Conservation (phyloP, 2,888 invertebrate species). For the Meteorus colon region DNA sequence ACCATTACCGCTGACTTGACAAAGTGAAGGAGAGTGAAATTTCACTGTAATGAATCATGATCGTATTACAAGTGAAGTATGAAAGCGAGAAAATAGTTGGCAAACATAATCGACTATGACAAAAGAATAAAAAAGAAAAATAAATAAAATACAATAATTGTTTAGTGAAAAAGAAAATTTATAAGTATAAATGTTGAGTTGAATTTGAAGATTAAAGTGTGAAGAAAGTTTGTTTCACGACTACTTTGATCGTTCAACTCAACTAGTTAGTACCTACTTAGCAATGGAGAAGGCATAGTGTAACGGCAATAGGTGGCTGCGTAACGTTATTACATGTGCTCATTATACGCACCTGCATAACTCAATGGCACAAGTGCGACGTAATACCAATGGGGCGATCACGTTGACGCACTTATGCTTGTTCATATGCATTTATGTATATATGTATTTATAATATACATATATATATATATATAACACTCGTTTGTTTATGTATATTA, state of each 20-base stretch:
- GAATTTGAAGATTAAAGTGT: slow-evolving; percentile 26
- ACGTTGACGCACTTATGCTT: slow-evolving; percentile 29
- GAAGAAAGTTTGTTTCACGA: slow-evolving; percentile 29
- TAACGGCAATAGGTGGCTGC: slow-evolving; percentile 32
- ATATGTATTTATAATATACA: not conserved
- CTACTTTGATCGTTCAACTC: slow-evolving; percentile 24
- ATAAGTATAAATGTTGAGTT: not conserved
- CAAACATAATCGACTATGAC: slow-evolving; percentile 8
- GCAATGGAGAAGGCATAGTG: slow-evolving; percentile 24
- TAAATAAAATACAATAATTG: slow-evolving; percentile 25
- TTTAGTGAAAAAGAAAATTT: slow-evolving; percentile 14
- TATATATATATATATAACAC: not conserved
- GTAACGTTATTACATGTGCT: slow-evolving; percentile 43
- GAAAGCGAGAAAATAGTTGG: slow-evolving; percentile 38
- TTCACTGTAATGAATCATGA: slow-evolving; percentile 39
- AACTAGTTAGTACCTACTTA: slow-evolving; percentile 39
- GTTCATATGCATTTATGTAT: slow-evolving; percentile 8
- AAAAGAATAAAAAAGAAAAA: not conserved
- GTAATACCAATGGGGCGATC: slow-evolving; percentile 38
- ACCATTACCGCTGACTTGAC: slow-evolving; percentile 18
- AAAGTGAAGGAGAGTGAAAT: not conserved
- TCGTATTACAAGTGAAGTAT: slow-evolving; percentile 25
- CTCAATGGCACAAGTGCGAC: slow-evolving; percentile 38
- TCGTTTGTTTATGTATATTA: not conserved
- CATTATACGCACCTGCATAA: slow-evolving; percentile 47